A percentile compares a stretch with the other conserved stretches of the same genome.
phyloP scores from a whole-genome alignment of 1,140 invertebrate species.

The Eubasilissa regina region DNA sequence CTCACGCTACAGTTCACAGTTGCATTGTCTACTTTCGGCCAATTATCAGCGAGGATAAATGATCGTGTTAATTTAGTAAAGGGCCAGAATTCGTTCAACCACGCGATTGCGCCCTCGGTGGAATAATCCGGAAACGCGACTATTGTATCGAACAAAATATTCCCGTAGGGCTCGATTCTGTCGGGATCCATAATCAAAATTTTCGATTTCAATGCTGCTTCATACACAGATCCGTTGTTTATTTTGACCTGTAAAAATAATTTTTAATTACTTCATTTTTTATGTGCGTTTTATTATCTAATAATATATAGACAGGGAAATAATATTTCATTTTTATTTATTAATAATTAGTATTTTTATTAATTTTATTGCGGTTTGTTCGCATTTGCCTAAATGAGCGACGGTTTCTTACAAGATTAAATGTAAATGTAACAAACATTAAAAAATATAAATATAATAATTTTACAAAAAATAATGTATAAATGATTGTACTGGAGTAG shows the following conservation, averaged over 20 bases:
- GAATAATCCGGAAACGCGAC: conserved; percentile 64
- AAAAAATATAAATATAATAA: no score
- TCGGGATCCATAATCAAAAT: conserved; percentile 32
- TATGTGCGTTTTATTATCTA: no score
- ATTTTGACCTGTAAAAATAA: conserved; percentile 6
- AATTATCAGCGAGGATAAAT: conserved; percentile 63
- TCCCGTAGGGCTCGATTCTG: neutral
- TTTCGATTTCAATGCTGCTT: conserved; percentile 1
- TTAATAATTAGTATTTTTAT: no score
- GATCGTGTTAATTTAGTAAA: conserved; percentile 54
- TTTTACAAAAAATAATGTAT: no score
- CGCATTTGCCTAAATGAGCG: no score
- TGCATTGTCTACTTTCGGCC: conserved; percentile 62
- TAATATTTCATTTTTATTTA: no score
- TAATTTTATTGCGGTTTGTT: no score
- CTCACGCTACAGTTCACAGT: conserved; percentile 46
- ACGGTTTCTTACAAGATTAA: no score
- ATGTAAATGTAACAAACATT: no score
- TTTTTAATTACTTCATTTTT: no score
- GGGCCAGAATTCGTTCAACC: conserved; percentile 52
- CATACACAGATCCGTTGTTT: conserved; percentile 13
- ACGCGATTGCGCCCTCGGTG: conserved; percentile 52
- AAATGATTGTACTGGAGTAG: no score
- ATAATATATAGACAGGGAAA: no score
- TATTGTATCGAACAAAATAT: conserved; percentile 50